phyloP scores from a whole-genome alignment of 2,797 vertebrate genomes.

The Lacerta agilis region DNA sequence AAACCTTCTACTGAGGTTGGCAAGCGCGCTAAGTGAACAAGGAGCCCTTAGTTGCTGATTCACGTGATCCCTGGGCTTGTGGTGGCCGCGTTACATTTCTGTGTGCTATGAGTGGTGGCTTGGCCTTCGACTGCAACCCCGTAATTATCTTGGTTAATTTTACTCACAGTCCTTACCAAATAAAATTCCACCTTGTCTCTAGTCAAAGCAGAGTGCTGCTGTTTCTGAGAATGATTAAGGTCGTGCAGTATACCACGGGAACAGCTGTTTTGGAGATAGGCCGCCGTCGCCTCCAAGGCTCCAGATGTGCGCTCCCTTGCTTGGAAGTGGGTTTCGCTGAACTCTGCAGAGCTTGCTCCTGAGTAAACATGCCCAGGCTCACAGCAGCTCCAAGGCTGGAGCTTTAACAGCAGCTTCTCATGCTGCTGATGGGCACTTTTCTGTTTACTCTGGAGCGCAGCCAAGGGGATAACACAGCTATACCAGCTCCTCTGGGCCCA shows the following conservation, averaged over 20 bases:
- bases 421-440: neutral
- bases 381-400: neutral
- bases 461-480: neutral
- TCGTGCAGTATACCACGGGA: no score
- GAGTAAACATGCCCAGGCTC: neutral
- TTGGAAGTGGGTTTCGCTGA: neutral
- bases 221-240: neutral
- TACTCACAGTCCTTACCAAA: neutral
- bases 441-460: neutral
- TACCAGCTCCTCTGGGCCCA: neutral
- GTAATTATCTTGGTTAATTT: conserved; percentile 13
- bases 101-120: neutral
- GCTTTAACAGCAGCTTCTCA: no score
- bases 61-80: neutral
- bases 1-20: neutral
- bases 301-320: neutral
- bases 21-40: neutral
- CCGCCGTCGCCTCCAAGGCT: neutral
- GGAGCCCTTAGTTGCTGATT: neutral
- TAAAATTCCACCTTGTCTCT: neutral
- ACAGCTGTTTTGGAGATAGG: neutral
- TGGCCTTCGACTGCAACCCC: neutral
- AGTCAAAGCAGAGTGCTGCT: neutral
- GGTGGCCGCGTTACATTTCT: neutral
- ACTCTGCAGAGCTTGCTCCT: neutral